Base-by-base conservation (phyloP, 92 coral and sea anemone genomes). In the Diadumene lineata region DNA sequence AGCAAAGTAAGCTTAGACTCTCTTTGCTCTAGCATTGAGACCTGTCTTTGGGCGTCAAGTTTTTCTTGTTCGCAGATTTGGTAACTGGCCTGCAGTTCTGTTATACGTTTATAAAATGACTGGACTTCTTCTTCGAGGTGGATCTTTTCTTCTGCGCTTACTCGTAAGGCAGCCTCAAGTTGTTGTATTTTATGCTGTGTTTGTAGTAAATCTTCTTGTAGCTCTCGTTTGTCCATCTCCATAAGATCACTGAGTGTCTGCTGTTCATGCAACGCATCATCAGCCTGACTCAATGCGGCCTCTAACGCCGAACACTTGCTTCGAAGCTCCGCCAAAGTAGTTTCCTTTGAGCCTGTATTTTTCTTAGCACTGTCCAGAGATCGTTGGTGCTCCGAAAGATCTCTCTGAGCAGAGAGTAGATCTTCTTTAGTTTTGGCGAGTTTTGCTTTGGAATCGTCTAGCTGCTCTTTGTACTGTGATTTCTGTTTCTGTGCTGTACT, bases 41-140 rank as follows among this genome's bases (percentile, higher is more conserved):
- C 92, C 57, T 94, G 93, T 28, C 97, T 80, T 44, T 91, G 98
- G 0, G 89, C 84, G 53, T 92, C 89, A 31, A 91, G 70, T 73
- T 94, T 94, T 50, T 92, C 97, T 58, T 94, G 91, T 72, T 94
- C 97, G 34, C 91, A 81, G 26, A 79, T 72, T 38, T 92, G 97
- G 63, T 86, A 94, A 23, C 80, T 92, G 43, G 90, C 82, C 34
- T 94, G 97, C 9, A 94, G 92, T 66, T 94, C 98, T 6, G 92
- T 81, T 43, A 94, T 82, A 48, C 92, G 84, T 69, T 86, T 89
- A 81, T 92, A 94, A 70, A 94, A 92, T 66, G 90, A 82, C 58
- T 86, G 89, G 24, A 92, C 84, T 65, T 94, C 98, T 22, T 92
- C 98, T 24, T 94, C 97, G 8, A 92, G 80, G 27, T 83, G 80